Conservation (phyloP, 2,888 invertebrate genomes). For the Tipula lateralis region DNA sequence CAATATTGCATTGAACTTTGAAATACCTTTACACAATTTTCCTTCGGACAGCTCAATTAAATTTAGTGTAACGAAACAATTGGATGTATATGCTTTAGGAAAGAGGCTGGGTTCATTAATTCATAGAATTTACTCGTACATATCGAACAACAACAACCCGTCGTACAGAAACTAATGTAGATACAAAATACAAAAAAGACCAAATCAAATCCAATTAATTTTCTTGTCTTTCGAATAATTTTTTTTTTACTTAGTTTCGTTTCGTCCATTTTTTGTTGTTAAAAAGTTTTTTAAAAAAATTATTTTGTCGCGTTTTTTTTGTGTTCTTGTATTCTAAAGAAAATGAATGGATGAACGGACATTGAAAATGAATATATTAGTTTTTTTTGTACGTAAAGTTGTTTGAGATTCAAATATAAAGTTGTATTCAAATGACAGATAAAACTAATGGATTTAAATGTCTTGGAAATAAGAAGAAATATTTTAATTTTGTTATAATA, state of each 20-base stretch:
- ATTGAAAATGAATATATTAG: background rate
- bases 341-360: slow-evolving; percentile 24
- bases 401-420: slow-evolving; percentile 7
- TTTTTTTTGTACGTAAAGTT: background rate
- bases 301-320: slow-evolving; percentile 20
- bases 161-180: slow-evolving; percentile 8
- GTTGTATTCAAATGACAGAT: slow-evolving; percentile 27
- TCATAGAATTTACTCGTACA: background rate
- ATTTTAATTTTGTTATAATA: background rate
- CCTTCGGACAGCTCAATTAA: background rate
- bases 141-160: background rate
- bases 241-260: background rate
- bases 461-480: background rate
- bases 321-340: background rate
- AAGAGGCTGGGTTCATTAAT: slow-evolving; percentile 8
- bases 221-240: background rate
- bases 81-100: background rate
- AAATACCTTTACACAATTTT: too few relatives aligned
- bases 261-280: slow-evolving; percentile 4
- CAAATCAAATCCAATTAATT: slow-evolving; percentile 24
- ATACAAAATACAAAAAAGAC: background rate
- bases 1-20: too few relatives aligned
- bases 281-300: background rate
- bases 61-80: background rate
- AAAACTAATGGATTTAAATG: slow-evolving; percentile 25